Conservation (phyloP, 2,113 vertebrate genomes). For the Atherinomorus stipes region DNA sequence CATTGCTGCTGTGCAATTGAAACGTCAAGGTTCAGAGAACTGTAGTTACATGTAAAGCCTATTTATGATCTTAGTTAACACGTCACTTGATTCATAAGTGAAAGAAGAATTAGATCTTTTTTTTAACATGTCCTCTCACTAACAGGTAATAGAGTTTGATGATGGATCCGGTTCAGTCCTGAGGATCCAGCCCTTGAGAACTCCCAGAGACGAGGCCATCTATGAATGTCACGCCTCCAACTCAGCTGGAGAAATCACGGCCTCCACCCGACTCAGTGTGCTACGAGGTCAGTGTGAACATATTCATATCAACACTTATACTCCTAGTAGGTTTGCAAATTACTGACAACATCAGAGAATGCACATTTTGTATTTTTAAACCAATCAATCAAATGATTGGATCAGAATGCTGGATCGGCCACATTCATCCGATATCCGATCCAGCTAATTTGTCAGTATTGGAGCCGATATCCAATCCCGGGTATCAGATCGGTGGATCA, state of each 20-base stretch:
- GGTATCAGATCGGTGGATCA: no score
- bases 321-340: not conserved
- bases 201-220: constrained; percentile 96
- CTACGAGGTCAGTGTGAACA: constrained; percentile 89
- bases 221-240: constrained; percentile 98
- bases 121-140: not conserved
- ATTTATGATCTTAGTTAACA: not conserved
- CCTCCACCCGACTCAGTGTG: constrained; percentile 93
- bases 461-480: no score
- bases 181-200: constrained; percentile 96
- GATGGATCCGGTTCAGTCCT: constrained; percentile 98
- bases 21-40: not conserved
- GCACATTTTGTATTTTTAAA: no score
- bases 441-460: no score
- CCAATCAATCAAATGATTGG: no score
- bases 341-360: no score
- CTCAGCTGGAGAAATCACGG: constrained; percentile 93
- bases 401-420: no score
- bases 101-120: not conserved
- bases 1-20: not conserved
- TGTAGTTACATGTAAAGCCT: not conserved
- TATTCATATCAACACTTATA: not conserved
- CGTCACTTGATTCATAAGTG: not conserved
- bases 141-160: constrained; percentile 98
- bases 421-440: no score